Percentiles rank a stretch among this genome's conserved stretches.
Conservation (phyloP, 2,113 vertebrate genomes). For the Gasterosteus nipponicus region DNA sequence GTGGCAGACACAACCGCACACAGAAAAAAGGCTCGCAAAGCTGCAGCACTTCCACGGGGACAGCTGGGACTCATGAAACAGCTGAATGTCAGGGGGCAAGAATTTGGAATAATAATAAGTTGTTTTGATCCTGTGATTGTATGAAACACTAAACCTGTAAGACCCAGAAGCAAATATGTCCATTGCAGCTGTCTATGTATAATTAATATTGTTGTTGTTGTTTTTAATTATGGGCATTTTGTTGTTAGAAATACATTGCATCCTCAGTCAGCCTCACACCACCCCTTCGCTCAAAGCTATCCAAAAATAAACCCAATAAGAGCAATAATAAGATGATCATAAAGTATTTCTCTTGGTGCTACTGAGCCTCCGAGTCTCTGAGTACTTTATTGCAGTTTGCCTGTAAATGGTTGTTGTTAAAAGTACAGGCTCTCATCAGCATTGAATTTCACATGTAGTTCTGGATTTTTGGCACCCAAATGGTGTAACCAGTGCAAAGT, state of each 20-base stretch:
- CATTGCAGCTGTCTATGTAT: not conserved
- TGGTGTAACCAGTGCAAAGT: not conserved
- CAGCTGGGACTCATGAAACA: slow-evolving; percentile 44
- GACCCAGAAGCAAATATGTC: slow-evolving; percentile 8
- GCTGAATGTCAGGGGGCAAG: slow-evolving; percentile 14
- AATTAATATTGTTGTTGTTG: not conserved
- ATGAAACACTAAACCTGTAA: not conserved
- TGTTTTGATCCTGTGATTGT: slow-evolving; percentile 1
- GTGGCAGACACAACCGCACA: slow-evolving; percentile 32
- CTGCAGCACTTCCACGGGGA: slow-evolving; percentile 12
- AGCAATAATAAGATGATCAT: no score
- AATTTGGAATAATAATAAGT: not conserved
- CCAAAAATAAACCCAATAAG: no score
- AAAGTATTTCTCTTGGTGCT: no score
- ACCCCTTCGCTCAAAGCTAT: no score
- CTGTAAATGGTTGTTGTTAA: not conserved
- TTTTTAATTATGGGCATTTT: not conserved
- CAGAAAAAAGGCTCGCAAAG: slow-evolving; percentile 53
- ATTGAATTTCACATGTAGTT: not conserved
- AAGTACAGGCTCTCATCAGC: not conserved
- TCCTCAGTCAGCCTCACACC: not conserved
- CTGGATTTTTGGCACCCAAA: no score
- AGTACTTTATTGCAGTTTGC: no score
- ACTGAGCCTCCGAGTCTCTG: no score
- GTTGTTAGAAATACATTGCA: not conserved